Conservation (phyloP, 1,140 invertebrate species). For the Drosophila pruinosa region DNA sequence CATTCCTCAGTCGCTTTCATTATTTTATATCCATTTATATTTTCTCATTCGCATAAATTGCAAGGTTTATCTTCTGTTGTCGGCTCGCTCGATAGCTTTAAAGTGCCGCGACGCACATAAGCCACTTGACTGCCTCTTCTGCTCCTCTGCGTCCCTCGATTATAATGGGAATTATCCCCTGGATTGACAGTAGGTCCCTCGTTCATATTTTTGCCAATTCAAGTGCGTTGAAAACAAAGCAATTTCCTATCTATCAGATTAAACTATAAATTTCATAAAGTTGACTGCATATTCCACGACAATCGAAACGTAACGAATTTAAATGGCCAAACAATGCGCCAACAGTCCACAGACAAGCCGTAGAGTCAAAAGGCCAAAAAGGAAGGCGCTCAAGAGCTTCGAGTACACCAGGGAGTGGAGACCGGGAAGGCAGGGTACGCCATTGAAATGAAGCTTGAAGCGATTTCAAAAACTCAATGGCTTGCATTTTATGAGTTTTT, state of each 20-base stretch:
- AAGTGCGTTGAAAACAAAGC: conserved; percentile 67
- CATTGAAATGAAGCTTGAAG: conserved; percentile 64
- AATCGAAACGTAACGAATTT: conserved; percentile 81
- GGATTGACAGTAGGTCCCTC: neutral
- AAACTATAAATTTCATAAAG: conserved; percentile 81
- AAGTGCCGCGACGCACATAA: conserved; percentile 45
- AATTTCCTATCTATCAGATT: conserved; percentile 81
- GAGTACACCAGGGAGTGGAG: neutral
- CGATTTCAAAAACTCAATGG: conserved; percentile 79
- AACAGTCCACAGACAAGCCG: conserved; percentile 38
- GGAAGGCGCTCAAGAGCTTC: neutral
- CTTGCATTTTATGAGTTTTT: conserved; percentile 77
- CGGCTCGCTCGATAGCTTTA: conserved; percentile 54
- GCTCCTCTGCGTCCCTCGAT: neutral
- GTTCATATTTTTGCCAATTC: conserved; percentile 41
- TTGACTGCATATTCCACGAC: conserved; percentile 78
- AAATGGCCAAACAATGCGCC: conserved; percentile 74
- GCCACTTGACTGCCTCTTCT: neutral
- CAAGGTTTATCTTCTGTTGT: conserved; percentile 55
- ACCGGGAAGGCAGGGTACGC: neutral
- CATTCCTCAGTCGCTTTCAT: neutral
- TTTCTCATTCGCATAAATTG: conserved; percentile 46
- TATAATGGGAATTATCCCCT: neutral
- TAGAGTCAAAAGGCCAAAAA: conserved; percentile 64
- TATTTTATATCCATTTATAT: neutral